Conservation (phyloP, 2,797 vertebrate genomes). For the Anableps anableps region DNA sequence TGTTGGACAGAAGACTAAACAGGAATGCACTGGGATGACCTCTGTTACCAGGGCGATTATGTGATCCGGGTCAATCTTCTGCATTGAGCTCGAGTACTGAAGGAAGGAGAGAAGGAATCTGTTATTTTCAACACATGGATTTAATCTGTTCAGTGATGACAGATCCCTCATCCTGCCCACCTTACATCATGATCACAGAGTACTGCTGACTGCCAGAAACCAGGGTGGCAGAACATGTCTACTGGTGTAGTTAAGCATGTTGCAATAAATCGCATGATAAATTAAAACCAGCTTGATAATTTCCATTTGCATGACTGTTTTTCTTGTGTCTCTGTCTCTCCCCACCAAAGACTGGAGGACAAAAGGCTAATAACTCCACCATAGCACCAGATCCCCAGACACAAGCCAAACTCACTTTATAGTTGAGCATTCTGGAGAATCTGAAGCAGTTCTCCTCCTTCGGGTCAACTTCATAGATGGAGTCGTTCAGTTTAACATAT, state of each 20-base stretch:
- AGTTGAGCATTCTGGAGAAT: conserved; percentile 87
- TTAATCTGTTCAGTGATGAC: no score
- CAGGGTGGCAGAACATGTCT: no score
- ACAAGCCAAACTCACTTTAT: conserved; percentile 71
- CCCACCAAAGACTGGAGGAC: no score
- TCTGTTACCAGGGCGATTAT: conserved; percentile 93
- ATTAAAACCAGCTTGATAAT: no score
- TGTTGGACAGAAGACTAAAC: conserved; percentile 95
- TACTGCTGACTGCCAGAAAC: background rate
- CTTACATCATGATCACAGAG: background rate
- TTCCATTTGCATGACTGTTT: no score
- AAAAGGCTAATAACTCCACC: background rate
- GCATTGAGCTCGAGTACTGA: conserved; percentile 90
- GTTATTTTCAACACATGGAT: background rate
- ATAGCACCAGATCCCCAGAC: background rate
- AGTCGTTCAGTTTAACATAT: conserved; percentile 88
- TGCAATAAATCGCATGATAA: no score
- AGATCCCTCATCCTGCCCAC: no score
- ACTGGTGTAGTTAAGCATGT: no score
- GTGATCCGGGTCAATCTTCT: conserved; percentile 92
- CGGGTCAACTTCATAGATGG: conserved; percentile 89
- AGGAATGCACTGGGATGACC: conserved; percentile 92
- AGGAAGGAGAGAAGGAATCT: conserved; percentile 1
- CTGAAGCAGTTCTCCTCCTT: conserved; percentile 84
- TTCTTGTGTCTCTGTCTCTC: no score